Evolutionary conservation across 2,113 vertebrate species (phyloP).

Genomic region (Martes martes): DNA sequence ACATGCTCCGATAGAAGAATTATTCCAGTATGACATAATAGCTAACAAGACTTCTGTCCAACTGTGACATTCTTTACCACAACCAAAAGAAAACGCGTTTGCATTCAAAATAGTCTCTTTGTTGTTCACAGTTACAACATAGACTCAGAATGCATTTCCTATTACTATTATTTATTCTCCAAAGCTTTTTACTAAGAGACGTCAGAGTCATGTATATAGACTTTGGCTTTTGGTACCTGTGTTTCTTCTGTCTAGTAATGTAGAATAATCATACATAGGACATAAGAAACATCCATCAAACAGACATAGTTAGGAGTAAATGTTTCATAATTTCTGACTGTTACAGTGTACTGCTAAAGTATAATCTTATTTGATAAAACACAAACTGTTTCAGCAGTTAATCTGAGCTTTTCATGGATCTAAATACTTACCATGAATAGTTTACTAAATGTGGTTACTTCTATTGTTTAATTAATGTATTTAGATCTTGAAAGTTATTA

Average conservation of each 20-base stretch:
- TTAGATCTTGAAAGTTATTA: not conserved
- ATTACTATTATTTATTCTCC: constrained; percentile 10
- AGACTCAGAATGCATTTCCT: constrained; percentile 28
- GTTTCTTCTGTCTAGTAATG: not conserved
- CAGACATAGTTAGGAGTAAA: not conserved
- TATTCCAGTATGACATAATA: constrained; percentile 60
- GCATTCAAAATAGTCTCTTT: constrained; percentile 53
- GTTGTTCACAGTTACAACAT: constrained; percentile 10
- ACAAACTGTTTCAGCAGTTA: not conserved
- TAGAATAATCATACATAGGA: not conserved
- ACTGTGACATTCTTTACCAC: not conserved
- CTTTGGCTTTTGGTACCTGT: not conserved
- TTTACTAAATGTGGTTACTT: not conserved
- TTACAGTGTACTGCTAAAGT: not conserved
- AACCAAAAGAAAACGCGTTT: constrained; percentile 51
- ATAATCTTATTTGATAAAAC: not conserved
- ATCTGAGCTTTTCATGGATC: not conserved
- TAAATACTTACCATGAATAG: not conserved
- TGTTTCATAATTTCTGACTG: not conserved
- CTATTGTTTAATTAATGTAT: not conserved
- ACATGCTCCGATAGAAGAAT: constrained; percentile 57
- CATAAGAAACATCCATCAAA: not conserved
- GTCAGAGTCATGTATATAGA: not conserved
- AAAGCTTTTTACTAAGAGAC: not conserved
- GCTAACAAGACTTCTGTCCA: constrained; percentile 49